A percentile compares a stretch with the other conserved stretches of the same genome.
phyloP scores from a whole-genome alignment of 2,113 vertebrate species.

The Scolopax mira region DNA sequence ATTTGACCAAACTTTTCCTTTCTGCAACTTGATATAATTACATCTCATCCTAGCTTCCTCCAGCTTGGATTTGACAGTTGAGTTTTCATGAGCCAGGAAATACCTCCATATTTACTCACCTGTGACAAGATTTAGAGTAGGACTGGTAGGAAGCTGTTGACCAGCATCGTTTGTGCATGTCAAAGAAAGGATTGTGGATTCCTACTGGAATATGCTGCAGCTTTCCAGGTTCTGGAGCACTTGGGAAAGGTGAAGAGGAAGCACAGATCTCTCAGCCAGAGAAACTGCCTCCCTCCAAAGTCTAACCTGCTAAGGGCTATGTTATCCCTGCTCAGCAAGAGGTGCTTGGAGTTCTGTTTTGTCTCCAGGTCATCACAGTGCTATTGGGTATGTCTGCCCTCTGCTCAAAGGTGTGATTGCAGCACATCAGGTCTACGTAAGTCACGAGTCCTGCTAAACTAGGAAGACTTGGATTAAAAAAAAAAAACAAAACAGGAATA shows the following conservation, averaged over 20 bases:
- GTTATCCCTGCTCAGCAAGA: background rate
- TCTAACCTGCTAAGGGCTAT: background rate
- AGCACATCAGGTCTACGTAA: background rate
- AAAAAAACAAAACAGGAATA: background rate
- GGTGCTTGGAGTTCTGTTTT: background rate
- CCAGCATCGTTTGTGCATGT: background rate
- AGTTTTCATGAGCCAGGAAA: background rate
- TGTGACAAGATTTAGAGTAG: background rate
- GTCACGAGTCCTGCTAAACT: background rate
- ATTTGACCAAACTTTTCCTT: background rate
- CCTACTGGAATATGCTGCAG: background rate
- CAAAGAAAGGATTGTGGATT: background rate
- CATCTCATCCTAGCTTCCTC: background rate
- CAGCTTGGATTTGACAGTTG: background rate
- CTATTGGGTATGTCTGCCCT: background rate
- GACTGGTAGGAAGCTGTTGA: background rate
- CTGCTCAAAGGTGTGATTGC: background rate
- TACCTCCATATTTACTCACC: background rate
- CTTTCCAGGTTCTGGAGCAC: background rate
- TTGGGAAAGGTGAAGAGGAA: background rate
- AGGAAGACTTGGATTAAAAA: background rate
- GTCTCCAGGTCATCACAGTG: background rate
- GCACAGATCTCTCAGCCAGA: background rate
- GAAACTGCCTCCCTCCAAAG: background rate
- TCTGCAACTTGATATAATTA: background rate